Percentiles rank a stretch among this genome's conserved stretches.
Evolutionary conservation across 2,797 vertebrate genomes (phyloP).

Genomic region (Danio tinwini): DNA sequence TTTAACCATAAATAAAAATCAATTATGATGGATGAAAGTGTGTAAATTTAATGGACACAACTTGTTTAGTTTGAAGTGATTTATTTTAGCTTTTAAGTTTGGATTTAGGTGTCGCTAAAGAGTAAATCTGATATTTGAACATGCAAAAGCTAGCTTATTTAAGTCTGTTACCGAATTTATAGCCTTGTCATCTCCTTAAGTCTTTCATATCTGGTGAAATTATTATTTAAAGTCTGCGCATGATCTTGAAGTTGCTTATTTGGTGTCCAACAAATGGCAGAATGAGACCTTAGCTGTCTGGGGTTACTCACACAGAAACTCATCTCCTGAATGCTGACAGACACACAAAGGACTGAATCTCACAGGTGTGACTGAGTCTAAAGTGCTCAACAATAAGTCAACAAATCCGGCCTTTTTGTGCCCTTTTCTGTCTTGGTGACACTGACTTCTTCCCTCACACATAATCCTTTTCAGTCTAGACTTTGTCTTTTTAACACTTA

Average conservation of each 20-base stretch:
- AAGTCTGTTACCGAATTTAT: not conserved
- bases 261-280: conserved; percentile 9
- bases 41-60: too few relatives aligned
- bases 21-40: too few relatives aligned
- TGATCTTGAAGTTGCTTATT: conserved; percentile 13
- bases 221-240: not conserved
- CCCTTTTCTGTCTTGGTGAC: not conserved
- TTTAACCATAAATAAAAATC: too few relatives aligned
- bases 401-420: conserved; percentile 14
- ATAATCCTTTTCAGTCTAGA: conserved; percentile 9
- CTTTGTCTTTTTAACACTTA: conserved; percentile 35
- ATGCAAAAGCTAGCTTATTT: not conserved
- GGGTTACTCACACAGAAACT: conserved; percentile 7
- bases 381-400: conserved; percentile 24
- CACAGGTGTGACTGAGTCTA: conserved; percentile 36
- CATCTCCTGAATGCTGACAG: conserved; percentile 27
- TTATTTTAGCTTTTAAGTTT: not conserved
- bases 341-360: conserved; percentile 32
- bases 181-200: not conserved
- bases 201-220: not conserved
- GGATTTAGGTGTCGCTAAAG: conserved; percentile 1
- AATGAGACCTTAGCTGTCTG: conserved; percentile 31
- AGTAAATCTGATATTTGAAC: not conserved
- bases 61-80: too few relatives aligned
- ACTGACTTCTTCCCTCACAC: not conserved